Percentiles rank a stretch among this genome's conserved stretches.
phyloP scores from a whole-genome alignment of 2,113 vertebrate species.

The Pituophis catenifer region DNA sequence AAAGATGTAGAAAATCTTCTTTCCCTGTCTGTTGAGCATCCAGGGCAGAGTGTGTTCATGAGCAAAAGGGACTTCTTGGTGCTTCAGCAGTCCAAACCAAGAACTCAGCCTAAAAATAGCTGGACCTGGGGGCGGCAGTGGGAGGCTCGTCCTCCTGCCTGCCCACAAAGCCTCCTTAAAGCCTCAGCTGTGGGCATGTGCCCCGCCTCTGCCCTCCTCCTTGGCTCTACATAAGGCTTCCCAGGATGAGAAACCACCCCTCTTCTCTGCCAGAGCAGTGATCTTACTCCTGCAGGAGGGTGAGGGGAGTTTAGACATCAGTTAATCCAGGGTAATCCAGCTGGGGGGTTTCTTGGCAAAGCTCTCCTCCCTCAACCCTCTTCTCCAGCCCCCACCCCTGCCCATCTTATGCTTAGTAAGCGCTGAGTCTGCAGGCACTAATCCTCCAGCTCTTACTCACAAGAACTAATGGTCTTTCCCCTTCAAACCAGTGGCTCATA shows the following conservation, averaged over 20 bases:
- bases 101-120: not conserved
- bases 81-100: not conserved
- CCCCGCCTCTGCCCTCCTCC: not conserved
- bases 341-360: not conserved
- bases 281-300: not conserved
- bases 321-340: not conserved
- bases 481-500: not conserved
- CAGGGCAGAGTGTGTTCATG: not conserved
- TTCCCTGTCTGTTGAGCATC: not conserved
- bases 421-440: not conserved
- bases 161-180: not conserved
- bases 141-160: not conserved
- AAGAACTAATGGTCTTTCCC: not conserved
- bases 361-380: not conserved
- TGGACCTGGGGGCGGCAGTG: not conserved
- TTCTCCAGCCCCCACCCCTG: not conserved
- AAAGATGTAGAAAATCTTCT: not conserved
- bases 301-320: not conserved
- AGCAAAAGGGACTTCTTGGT: not conserved
- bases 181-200: not conserved
- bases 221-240: not conserved
- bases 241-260: not conserved
- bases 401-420: not conserved
- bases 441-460: not conserved
- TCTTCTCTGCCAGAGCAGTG: not conserved